Conservation (phyloP, 64 coral and sea anemone species). For the Porites australiensis region DNA sequence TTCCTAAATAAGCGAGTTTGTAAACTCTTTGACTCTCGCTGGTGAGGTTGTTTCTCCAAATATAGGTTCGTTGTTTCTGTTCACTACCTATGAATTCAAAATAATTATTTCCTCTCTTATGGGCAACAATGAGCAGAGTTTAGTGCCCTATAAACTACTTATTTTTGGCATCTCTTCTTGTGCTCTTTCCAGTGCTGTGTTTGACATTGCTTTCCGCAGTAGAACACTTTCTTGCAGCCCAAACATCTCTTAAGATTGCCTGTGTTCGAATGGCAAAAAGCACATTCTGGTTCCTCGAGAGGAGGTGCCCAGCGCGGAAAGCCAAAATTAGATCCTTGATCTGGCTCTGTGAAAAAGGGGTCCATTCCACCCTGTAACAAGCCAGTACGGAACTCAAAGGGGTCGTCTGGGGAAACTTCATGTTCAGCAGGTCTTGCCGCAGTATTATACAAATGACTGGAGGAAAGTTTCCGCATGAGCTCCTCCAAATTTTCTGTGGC, state of each 20-base stretch:
- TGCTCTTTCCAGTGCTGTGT: constrained; percentile 46
- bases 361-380: not conserved
- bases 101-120: no score
- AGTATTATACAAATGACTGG: no score
- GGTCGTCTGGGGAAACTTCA: not conserved
- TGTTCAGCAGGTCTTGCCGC: not conserved
- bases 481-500: not conserved
- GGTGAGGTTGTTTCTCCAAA: no score
- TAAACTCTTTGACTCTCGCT: no score
- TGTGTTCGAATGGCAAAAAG: constrained; percentile 34
- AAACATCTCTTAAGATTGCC: constrained; percentile 38
- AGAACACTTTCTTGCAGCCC: constrained; percentile 46
- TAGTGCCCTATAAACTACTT: no score
- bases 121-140: no score
- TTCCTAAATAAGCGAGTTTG: no score
- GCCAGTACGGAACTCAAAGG: not conserved
- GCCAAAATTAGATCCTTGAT: not conserved
- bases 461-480: no score
- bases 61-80: no score
- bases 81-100: no score
- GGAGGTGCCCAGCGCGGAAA: not conserved
- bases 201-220: constrained; percentile 53
- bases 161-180: not conserved
- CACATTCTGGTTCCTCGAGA: constrained; percentile 12
- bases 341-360: not conserved